Evolutionary conservation across 1,140 invertebrate genomes (phyloP).

Genomic region (Oppia nitens): DNA sequence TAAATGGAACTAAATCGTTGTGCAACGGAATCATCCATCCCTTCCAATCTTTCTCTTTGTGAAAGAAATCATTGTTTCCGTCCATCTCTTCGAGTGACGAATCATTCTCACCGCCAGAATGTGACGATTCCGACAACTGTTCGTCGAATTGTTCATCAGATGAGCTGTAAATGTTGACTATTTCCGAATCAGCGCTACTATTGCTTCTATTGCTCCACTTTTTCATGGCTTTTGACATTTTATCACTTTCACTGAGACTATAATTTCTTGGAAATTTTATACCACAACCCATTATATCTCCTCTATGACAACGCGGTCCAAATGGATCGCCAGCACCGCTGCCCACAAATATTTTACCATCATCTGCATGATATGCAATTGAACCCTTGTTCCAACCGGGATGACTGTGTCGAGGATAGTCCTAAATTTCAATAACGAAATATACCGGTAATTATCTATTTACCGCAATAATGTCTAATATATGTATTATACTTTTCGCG

Average conservation of each 20-base stretch:
- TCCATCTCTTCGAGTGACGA: background rate
- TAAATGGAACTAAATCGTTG: background rate
- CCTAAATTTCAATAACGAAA: too few species aligned
- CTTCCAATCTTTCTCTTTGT: background rate
- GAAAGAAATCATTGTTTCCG: background rate
- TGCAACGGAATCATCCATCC: background rate
- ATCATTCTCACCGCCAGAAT: background rate
- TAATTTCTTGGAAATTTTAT: constrained; percentile 34
- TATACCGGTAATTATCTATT: too few species aligned
- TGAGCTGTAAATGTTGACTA: background rate
- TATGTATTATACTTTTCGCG: constrained; percentile 30
- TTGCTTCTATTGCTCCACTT: background rate
- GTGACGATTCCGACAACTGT: background rate
- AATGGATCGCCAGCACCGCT: constrained; percentile 39
- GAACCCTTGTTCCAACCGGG: constrained; percentile 42
- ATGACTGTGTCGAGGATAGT: constrained; percentile 38
- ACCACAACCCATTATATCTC: constrained; percentile 41
- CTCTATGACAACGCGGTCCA: constrained; percentile 38
- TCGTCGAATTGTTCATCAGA: background rate
- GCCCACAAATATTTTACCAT: constrained; percentile 42
- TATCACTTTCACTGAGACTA: background rate
- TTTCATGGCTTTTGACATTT: background rate
- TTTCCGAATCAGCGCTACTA: background rate
- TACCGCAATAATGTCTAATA: background rate
- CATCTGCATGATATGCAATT: constrained; percentile 43